phyloP scores from a whole-genome alignment of 2,888 invertebrate species.

The Anthophora plumipes region DNA sequence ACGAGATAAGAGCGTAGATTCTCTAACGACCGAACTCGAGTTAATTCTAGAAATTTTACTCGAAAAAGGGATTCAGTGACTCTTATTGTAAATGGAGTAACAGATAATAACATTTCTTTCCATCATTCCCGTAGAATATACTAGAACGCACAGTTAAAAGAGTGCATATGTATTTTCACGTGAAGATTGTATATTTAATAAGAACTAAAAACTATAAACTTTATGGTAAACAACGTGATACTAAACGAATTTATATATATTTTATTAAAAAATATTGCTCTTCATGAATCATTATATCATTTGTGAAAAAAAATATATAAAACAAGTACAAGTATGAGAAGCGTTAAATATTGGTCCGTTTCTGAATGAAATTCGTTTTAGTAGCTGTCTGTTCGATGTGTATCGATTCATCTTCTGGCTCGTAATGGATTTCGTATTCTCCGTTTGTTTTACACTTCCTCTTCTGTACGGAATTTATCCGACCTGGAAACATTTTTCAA shows the following conservation, averaged over 20 bases:
- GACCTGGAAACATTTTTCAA: slow-evolving; percentile 40
- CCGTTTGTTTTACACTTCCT: slow-evolving; percentile 1
- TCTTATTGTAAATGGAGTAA: background rate
- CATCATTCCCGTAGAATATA: background rate
- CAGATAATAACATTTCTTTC: background rate
- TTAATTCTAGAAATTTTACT: slow-evolving; percentile 29
- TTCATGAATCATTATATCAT: background rate
- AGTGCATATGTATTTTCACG: slow-evolving; percentile 2
- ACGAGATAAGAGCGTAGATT: slow-evolving; percentile 26
- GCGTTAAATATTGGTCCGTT: slow-evolving; percentile 14
- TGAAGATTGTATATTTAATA: background rate
- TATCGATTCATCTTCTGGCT: slow-evolving; percentile 67
- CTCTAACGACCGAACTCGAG: background rate
- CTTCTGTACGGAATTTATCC: slow-evolving; percentile 40
- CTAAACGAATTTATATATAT: background rate
- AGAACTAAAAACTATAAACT: background rate
- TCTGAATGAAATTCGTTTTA: slow-evolving; percentile 65
- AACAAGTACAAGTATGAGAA: background rate
- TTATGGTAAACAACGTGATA: background rate
- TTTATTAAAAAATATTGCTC: slow-evolving; percentile 27
- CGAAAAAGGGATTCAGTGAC: background rate
- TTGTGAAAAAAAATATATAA: slow-evolving; percentile 23
- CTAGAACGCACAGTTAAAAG: slow-evolving; percentile 10
- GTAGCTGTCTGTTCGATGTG: slow-evolving; percentile 66
- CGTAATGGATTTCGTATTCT: slow-evolving; percentile 56